Conservation (phyloP, 2,113 vertebrate species). For the Piprites chloris region DNA sequence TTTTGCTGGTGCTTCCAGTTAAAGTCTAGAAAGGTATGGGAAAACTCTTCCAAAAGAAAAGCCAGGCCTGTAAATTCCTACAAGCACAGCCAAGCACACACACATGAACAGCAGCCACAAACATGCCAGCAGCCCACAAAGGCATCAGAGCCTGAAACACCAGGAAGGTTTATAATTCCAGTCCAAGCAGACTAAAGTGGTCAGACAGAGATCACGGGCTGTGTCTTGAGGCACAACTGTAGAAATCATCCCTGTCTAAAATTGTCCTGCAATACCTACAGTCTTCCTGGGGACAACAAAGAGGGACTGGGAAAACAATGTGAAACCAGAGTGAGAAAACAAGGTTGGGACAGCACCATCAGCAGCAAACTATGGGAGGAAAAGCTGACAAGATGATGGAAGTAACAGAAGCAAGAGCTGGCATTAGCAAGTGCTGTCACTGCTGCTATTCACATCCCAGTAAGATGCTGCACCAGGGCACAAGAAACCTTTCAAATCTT, state of each 20-base stretch:
- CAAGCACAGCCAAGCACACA: constrained; percentile 15
- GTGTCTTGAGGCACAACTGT: neutral
- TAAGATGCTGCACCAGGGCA: neutral
- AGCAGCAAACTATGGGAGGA: neutral
- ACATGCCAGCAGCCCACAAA: neutral
- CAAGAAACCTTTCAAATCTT: neutral
- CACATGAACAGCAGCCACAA: neutral
- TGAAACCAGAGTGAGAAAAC: neutral
- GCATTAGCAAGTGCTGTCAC: neutral
- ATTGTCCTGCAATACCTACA: neutral
- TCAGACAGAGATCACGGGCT: neutral
- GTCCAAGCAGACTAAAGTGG: neutral
- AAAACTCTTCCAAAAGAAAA: neutral
- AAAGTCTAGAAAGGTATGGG: neutral
- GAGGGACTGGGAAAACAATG: neutral
- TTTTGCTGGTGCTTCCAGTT: neutral
- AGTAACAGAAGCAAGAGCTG: neutral
- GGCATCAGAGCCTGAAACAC: neutral
- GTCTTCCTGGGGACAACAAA: neutral
- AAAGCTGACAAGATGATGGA: neutral
- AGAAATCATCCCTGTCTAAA: neutral
- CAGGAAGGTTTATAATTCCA: neutral
- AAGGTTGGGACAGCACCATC: neutral
- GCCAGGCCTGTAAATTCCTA: neutral
- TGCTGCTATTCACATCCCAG: neutral